A percentile compares a stretch with the other conserved stretches of the same genome.
These are phyloP conservation scores for Lycaena phlaeas DNA, from an alignment of 2,888 invertebrate genomes.

Conservation along the genomic window DNA sequence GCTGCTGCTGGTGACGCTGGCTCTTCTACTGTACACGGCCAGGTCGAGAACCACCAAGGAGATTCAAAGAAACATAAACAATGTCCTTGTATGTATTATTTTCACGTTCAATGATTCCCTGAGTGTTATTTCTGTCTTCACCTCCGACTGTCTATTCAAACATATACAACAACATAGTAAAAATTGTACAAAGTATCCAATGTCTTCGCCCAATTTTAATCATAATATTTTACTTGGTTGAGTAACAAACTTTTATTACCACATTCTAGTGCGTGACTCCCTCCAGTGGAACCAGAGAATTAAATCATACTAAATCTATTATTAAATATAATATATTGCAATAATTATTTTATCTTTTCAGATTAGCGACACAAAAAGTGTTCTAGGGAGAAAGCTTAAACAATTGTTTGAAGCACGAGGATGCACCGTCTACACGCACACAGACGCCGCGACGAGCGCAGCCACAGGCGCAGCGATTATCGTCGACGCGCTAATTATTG, in stretches of 20 bases:
- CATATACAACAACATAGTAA: too few species aligned
- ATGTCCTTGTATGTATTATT: slow-evolving; percentile 38
- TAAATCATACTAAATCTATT: too few species aligned
- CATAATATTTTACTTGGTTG: too few species aligned
- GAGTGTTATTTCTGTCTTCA: background rate
- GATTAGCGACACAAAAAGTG: slow-evolving; percentile 44
- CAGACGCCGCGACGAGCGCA: slow-evolving; percentile 19
- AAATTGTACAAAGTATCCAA: too few species aligned
- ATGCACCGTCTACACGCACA: slow-evolving; percentile 37
- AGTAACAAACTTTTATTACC: too few species aligned
- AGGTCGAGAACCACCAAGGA: slow-evolving; percentile 26
- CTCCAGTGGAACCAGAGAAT: too few species aligned
- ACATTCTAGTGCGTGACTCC: too few species aligned
- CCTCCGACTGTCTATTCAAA: too few species aligned
- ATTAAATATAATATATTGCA: too few species aligned
- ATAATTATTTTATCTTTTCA: slow-evolving; percentile 26
- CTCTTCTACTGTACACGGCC: slow-evolving; percentile 47
- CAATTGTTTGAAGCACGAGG: slow-evolving; percentile 35
- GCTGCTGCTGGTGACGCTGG: slow-evolving; percentile 43
- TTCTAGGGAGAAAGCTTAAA: slow-evolving; percentile 43
- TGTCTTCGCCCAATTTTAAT: too few species aligned
- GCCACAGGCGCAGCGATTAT: slow-evolving; percentile 23
- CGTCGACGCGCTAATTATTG: slow-evolving; percentile 48
- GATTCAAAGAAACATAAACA: slow-evolving; percentile 25
- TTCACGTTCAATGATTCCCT: too few species aligned